Evolutionary conservation across 2,113 vertebrate species (phyloP).

Genomic region (Microcebus tavaratra): DNA sequence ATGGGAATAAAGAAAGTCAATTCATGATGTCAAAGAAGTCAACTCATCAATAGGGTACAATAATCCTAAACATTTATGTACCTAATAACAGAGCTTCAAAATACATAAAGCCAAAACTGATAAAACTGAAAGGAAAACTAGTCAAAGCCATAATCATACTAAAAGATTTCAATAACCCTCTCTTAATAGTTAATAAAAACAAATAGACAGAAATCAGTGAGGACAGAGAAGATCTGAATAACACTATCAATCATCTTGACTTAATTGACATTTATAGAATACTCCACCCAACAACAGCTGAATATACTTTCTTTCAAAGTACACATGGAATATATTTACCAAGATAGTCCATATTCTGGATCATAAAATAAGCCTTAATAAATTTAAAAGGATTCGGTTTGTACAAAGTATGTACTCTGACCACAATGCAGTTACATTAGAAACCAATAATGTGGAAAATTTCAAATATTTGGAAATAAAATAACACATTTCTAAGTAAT

Average conservation of each 20-base stretch:
- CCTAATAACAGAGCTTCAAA: not conserved
- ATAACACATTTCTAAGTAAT: not conserved
- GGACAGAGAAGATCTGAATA: not conserved
- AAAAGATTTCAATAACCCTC: not conserved
- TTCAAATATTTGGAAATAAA: not conserved
- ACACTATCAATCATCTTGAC: not conserved
- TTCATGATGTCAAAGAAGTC: not conserved
- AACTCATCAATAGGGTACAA: not conserved
- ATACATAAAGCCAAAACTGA: not conserved
- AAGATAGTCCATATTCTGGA: not conserved
- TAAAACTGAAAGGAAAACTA: not conserved
- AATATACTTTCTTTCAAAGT: not conserved
- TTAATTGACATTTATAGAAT: not conserved
- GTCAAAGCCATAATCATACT: not conserved
- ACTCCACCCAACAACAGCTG: not conserved
- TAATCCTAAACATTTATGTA: not conserved
- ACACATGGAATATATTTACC: not conserved
- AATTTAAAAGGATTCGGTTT: not conserved
- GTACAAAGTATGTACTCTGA: not conserved
- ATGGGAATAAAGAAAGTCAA: not conserved
- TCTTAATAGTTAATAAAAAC: constrained; percentile 7
- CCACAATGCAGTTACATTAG: not conserved
- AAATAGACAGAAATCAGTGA: not conserved
- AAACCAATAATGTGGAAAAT: constrained; percentile 7
- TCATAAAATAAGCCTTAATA: not conserved